Percentiles rank a stretch among this genome's conserved stretches.
These are phyloP conservation scores for Bos indicus DNA, from an alignment of 2,113 vertebrate species.

Conservation along the genomic window DNA sequence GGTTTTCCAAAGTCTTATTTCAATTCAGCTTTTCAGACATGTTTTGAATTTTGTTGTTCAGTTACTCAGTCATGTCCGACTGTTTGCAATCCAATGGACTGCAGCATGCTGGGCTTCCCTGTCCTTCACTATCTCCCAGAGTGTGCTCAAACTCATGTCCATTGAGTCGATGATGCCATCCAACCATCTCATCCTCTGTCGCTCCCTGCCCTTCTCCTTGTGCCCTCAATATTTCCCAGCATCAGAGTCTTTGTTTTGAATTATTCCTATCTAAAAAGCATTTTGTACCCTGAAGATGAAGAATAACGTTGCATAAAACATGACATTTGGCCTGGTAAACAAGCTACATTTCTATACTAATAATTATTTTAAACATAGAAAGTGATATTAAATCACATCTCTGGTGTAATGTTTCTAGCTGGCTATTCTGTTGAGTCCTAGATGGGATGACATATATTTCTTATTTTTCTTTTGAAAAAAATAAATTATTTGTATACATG, in stretches of 20 bases:
- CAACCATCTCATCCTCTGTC: not conserved
- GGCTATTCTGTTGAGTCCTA: not conserved
- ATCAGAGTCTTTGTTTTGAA: not conserved
- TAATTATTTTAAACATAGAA: not conserved
- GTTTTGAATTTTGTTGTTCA: not conserved
- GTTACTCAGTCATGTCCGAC: not conserved
- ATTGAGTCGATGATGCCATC: not conserved
- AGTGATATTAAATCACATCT: not conserved
- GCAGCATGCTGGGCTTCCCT: not conserved
- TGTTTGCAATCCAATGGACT: not conserved
- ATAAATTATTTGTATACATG: not conserved
- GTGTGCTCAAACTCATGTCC: not conserved
- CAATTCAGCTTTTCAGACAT: not conserved
- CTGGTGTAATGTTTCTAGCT: slow-evolving; percentile 4
- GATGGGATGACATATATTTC: not conserved
- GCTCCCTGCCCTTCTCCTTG: not conserved
- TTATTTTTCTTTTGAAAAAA: slow-evolving; percentile 35
- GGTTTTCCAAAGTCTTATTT: not conserved
- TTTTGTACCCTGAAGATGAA: not conserved
- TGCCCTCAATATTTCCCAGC: not conserved
- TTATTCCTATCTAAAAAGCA: not conserved
- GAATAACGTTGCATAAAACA: not conserved
- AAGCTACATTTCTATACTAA: not conserved
- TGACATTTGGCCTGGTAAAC: not conserved
- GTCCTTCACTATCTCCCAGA: not conserved